Evolutionary conservation across 2,797 vertebrate genomes (phyloP).

Genomic region (Cyclura pinguis): DNA sequence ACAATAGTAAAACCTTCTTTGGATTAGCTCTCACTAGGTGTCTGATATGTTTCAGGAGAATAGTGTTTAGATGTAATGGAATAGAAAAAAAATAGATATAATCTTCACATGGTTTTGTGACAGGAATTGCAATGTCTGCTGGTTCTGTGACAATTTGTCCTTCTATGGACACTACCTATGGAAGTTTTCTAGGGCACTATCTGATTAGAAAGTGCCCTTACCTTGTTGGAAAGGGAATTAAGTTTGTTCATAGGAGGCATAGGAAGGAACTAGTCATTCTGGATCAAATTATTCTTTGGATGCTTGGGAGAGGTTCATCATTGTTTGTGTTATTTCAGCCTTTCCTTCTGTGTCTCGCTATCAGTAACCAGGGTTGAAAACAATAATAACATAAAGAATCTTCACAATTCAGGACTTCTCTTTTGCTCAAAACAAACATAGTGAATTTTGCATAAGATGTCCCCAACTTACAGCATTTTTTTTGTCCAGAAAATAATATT

Average conservation of each 20-base stretch:
- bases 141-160: slow-evolving; percentile 6
- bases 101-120: slow-evolving; percentile 2
- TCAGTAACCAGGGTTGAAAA: too few species aligned
- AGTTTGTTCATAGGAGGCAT: background rate
- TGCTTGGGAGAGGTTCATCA: too few species aligned
- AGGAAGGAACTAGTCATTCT: background rate
- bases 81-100: slow-evolving; percentile 20
- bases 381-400: too few species aligned
- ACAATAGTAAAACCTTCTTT: slow-evolving; percentile 11
- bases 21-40: background rate
- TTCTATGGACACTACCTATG: background rate
- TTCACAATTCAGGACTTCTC: too few species aligned
- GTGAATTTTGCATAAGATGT: too few species aligned
- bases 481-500: too few species aligned
- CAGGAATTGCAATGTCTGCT: background rate
- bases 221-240: background rate
- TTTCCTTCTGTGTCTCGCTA: too few species aligned
- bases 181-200: background rate
- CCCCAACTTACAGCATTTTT: too few species aligned
- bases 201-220: background rate
- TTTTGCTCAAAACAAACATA: too few species aligned
- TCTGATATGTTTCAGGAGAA: slow-evolving; percentile 29
- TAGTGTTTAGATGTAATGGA: background rate
- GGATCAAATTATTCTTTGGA: background rate
- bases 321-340: background rate